Percentiles rank a stretch among this genome's conserved stretches.
These are phyloP conservation scores for Scaptomyza graminum DNA, from an alignment of 1,140 invertebrate species.

Conservation along the genomic window DNA sequence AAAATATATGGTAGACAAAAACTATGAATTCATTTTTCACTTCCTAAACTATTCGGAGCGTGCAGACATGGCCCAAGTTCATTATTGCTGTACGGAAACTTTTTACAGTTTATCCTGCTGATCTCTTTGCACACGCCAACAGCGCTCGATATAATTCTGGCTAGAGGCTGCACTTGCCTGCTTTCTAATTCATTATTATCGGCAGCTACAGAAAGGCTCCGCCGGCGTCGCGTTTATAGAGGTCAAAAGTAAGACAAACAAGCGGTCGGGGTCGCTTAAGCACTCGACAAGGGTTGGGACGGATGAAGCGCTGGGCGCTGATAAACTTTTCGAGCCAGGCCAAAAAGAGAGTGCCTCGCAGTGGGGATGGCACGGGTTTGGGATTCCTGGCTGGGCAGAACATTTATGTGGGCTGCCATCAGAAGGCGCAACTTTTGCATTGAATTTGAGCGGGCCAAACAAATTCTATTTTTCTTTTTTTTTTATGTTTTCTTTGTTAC, in stretches of 20 bases:
- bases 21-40: no score
- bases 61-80: conserved; percentile 19
- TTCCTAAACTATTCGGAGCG: background rate
- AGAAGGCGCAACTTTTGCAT: conserved; percentile 77
- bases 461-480: conserved; percentile 53
- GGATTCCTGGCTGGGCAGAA: conserved; percentile 19
- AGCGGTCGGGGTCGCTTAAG: conserved; percentile 55
- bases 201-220: conserved; percentile 36
- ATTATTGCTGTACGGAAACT: conserved; percentile 19
- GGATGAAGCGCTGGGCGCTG: conserved; percentile 31
- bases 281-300: conserved; percentile 10
- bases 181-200: conserved; percentile 71
- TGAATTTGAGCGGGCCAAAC: conserved; percentile 80
- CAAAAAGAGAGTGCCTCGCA: conserved; percentile 24
- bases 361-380: background rate
- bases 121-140: conserved; percentile 20
- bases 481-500: conserved; percentile 24
- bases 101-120: conserved; percentile 23
- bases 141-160: conserved; percentile 11
- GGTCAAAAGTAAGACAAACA: conserved; percentile 82
- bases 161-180: conserved; percentile 34
- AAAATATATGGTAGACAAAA: no score
- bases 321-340: conserved; percentile 70
- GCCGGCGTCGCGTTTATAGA: conserved; percentile 63
- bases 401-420: conserved; percentile 75